Percentiles rank a stretch among this genome's conserved stretches.
Evolutionary conservation across 1,140 invertebrate genomes (phyloP).

Genomic region (Hyphantria cunea): DNA sequence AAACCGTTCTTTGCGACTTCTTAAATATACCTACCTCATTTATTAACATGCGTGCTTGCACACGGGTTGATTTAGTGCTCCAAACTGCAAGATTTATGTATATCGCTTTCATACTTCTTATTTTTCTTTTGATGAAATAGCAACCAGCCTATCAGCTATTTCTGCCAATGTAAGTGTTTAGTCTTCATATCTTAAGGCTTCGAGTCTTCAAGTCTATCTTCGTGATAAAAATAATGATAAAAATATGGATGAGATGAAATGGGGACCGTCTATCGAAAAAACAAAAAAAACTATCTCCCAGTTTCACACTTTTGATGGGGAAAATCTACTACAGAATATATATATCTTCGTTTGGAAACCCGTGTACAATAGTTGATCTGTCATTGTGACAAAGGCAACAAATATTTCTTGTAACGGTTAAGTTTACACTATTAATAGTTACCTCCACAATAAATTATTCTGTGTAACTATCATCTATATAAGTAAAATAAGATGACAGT

Average conservation of each 20-base stretch:
- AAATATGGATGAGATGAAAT: too few relatives aligned
- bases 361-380: conserved; percentile 7
- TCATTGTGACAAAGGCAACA: conserved; percentile 13
- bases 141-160: too few relatives aligned
- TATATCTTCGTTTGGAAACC: conserved; percentile 7
- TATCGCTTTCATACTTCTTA: conserved; percentile 4
- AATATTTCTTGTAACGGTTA: conserved; percentile 18
- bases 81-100: conserved; percentile 32
- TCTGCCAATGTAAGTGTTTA: too few relatives aligned
- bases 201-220: too few relatives aligned
- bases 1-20: conserved; percentile 16
- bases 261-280: too few relatives aligned
- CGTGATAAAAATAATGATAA: too few relatives aligned
- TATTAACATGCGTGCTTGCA: conserved; percentile 25
- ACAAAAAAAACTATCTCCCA: too few relatives aligned
- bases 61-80: conserved; percentile 30
- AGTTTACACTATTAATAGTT: conserved; percentile 2
- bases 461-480: too few relatives aligned
- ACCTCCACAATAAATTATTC: too few relatives aligned
- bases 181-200: too few relatives aligned
- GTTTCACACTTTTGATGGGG: conserved; percentile 8
- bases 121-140: too few relatives aligned
- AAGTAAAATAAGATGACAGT: too few relatives aligned
- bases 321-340: conserved; percentile 2
- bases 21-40: conserved; percentile 29